These are phyloP conservation scores for Oreonectes daqikongensis DNA, from an alignment of 2,797 vertebrate species.

Conservation along the genomic window DNA sequence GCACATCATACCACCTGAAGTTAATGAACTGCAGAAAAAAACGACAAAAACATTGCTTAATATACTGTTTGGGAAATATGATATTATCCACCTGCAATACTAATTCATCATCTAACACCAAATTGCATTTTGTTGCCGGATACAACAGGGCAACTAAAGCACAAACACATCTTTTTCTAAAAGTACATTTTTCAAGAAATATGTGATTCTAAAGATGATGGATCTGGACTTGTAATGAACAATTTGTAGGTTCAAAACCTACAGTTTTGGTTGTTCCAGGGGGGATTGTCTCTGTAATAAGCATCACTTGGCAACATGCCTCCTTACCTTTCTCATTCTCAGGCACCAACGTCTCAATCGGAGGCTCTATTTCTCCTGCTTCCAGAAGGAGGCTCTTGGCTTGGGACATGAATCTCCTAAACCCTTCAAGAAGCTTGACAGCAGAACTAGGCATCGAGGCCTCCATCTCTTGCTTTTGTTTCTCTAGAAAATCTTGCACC, in stretches of 20 bases:
- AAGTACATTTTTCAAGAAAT: background rate
- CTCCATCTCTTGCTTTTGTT: slow-evolving; percentile 71
- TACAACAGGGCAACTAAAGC: background rate
- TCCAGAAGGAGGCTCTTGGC: slow-evolving; percentile 78
- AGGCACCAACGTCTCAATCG: slow-evolving; percentile 82
- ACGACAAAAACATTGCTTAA: background rate
- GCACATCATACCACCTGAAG: background rate
- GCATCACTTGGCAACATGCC: background rate
- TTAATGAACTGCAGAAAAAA: background rate
- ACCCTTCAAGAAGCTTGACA: slow-evolving; percentile 76
- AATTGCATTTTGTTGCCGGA: background rate
- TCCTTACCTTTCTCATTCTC: slow-evolving; percentile 82
- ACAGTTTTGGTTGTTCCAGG: background rate
- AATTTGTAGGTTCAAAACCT: background rate
- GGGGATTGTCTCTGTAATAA: background rate
- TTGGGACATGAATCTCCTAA: slow-evolving; percentile 82
- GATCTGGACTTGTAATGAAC: background rate
- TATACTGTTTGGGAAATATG: background rate
- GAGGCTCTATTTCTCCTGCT: slow-evolving; percentile 81
- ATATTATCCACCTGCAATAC: background rate
- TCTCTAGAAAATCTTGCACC: slow-evolving; percentile 82
- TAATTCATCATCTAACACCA: background rate
- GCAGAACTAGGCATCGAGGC: slow-evolving; percentile 56
- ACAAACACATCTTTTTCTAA: background rate
- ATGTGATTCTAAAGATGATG: background rate